Base-by-base conservation (phyloP, 2,113 vertebrate species). In the Rhinoptilus africanus region DNA sequence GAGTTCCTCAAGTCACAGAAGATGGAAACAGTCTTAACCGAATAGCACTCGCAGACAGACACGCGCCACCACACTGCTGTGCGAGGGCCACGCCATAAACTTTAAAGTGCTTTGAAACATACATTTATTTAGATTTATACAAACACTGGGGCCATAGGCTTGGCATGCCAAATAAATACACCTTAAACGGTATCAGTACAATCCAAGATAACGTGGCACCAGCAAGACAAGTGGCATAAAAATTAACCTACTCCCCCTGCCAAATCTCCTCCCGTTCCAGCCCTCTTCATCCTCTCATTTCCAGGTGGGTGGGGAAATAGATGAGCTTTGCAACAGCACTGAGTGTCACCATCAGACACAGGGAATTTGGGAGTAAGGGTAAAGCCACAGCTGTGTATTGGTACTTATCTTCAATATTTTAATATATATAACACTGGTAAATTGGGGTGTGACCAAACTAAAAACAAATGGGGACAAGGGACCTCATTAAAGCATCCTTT, bases 311-410 rank as follows among this genome's bases (percentile, higher is more conserved):
- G 82, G 21, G 75, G 85, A 92, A 64, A 64, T 6, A 5, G 2
- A 32, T 32, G 75, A 85, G 85, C 35, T 83, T 23, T 66, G 63
- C 37, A 63, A 21, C 35, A 73, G 57, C 80, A 14, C 48, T 6
- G 37, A 66, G 35, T 0, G 3, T n/a, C 78, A 69, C 37, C 2
- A 0, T 50, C 80, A 67, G 45, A 32, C n/a, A 20, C 1, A 9
- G 22, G 82, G 76, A 68, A 15, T 26, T 37, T 17, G 12, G 60
- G 64, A 54, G 14, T 14, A 12, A 35, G 12, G 28, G 28, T 9
- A 51, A 41, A 68, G 63, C 57, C 47, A 66, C 37, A 15, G 19
- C 8, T 72, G 39, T 9, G 48, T 57, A 28, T 51, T 14, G 12
- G 7, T 63, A 67, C 12, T 84, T 23, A 22, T 41, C 62, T 43